These are phyloP conservation scores for Protodeltote pygarga DNA, from an alignment of 2,888 invertebrate genomes.

Conservation along the genomic window DNA sequence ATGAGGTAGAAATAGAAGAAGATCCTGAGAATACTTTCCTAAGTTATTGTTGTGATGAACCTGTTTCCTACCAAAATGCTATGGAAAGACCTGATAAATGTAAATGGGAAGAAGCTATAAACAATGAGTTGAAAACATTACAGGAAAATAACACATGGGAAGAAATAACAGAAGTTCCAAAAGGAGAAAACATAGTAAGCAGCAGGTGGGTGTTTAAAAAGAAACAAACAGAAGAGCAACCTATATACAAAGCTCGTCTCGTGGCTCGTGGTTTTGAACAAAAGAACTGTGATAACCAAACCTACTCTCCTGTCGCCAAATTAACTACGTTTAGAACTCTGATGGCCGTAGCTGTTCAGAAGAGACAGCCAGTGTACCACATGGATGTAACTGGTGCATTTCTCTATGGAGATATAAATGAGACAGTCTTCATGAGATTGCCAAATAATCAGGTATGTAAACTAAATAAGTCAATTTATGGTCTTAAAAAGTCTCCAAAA, in stretches of 20 bases:
- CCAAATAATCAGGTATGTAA: too few species aligned
- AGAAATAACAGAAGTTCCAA: not conserved
- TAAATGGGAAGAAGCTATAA: constrained; percentile 19
- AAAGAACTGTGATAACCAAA: not conserved
- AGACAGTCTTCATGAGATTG: too few species aligned
- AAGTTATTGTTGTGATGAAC: too few species aligned
- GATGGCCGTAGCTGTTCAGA: constrained; percentile 11
- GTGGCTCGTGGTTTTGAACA: constrained; percentile 33
- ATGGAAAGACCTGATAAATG: constrained; percentile 6
- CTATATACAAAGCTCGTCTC: constrained; percentile 19
- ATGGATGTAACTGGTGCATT: too few species aligned
- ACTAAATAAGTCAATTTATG: too few species aligned
- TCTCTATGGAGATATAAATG: too few species aligned
- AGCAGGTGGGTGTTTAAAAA: constrained; percentile 24
- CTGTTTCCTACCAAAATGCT: constrained; percentile 5
- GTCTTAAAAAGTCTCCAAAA: too few species aligned
- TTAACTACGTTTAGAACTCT: constrained; percentile 10
- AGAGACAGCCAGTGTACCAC: too few species aligned
- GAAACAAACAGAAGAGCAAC: too few species aligned
- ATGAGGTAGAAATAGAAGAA: too few species aligned
- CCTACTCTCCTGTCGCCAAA: constrained; percentile 25
- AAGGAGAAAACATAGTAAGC: not conserved
- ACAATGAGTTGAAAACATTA: constrained; percentile 14
- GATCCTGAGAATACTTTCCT: too few species aligned
- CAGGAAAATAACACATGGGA: constrained; percentile 27